Evolutionary conservation across 2,888 invertebrate genomes (phyloP), one percentile per base, ranked within the genome.

Genomic region (Cheilosia urbana): DNA sequence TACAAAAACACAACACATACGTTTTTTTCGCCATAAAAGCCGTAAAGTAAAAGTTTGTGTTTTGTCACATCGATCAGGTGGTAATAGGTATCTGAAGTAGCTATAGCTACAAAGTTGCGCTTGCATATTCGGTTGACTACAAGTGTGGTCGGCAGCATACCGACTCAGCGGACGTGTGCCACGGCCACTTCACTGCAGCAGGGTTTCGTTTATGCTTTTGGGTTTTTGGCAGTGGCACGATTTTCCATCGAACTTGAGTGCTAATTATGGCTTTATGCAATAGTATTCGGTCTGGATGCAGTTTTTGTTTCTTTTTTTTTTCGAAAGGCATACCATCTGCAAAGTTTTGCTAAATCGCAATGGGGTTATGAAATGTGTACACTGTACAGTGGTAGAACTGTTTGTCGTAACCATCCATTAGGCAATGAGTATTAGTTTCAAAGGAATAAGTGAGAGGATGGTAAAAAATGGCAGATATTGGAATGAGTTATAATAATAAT

Each of bases 171-270:
- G 49, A 75, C 65, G 65, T 75, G 63, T 57, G 55, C 55, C 57
- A 30, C 63, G 24, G 37, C 4, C 37, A 4, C n/a, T 2, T n/a
- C 45, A 65, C 55, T 62, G 63, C 63, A 63, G 27, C 63, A 45
- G 63, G 65, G 55, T 47, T 57, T 19, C 9, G 9, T 49, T 37
- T 24, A 9, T 60, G 37, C 13, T 40, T 40, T 49, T 53, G 27
- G 7, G 27, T 24, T 79, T 80, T 77, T 80, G 79, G 72, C 79
- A 80, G 72, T 73, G 73, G 72, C 66, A 73, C 66, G 72, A 80
- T 80, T 72, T 42, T 80, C 60, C 51, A 62, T 73, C 72, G 79
- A 80, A 80, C 71, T 79, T 79, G 79, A 79, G 66, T 79, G 66
- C 78, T 63, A 78, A 78, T 69, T 78, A 57, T 71, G 69, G 62